Conservation (phyloP, 1,140 invertebrate species). For the Leptestheria dahalacensis region DNA sequence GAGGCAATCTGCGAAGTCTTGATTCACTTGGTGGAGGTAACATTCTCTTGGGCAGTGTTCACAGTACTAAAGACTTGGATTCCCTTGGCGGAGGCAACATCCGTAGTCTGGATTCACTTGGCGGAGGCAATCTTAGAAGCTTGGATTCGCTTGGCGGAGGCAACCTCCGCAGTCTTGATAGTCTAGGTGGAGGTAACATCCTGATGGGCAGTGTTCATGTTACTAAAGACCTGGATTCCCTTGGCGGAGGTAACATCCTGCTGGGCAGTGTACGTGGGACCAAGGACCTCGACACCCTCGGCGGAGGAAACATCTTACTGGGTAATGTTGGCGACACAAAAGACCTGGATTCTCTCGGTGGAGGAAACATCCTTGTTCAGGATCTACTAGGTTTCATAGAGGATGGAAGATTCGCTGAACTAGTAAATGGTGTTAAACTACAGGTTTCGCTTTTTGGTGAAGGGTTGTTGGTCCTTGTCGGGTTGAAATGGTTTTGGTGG, state of each 20-base stretch:
- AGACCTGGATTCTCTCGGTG: conserved; percentile 3
- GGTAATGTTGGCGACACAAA: neutral
- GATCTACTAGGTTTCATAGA: conserved; percentile 21
- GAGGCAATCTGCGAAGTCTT: conserved; percentile 24
- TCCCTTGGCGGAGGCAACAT: no score
- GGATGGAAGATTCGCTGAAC: neutral
- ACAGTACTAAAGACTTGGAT: no score
- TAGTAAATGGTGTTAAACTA: no score
- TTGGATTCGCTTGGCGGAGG: no score
- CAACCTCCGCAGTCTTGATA: conserved; percentile 28
- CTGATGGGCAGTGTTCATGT: no score
- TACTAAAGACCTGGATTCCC: neutral
- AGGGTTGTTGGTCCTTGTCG: no score
- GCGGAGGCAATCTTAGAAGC: conserved; percentile 33
- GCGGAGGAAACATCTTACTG: neutral
- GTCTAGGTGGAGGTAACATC: conserved; percentile 32
- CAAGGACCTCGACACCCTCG: neutral
- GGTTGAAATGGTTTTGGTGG: no score
- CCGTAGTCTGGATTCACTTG: conserved; percentile 30
- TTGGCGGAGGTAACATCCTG: conserved; percentile 2
- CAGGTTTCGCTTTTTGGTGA: no score
- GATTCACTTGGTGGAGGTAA: conserved; percentile 23
- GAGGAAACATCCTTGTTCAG: conserved; percentile 20
- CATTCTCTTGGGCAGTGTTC: neutral
- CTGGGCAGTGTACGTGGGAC: neutral